Conservation (phyloP, 2,113 vertebrate genomes). For the Pimephales promelas region DNA sequence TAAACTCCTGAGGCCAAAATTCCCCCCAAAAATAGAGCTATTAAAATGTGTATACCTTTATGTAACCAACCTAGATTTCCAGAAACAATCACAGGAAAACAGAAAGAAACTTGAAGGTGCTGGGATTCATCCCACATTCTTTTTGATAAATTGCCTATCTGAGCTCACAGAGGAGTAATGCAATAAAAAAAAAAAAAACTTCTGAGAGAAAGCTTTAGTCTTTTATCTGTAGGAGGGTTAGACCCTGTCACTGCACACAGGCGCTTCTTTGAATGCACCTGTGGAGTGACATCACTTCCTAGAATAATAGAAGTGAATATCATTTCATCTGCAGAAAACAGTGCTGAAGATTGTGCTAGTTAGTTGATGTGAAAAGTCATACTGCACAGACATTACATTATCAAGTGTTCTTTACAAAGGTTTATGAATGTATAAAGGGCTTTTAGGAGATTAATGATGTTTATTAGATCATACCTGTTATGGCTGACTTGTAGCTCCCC, state of each 20-base stretch:
- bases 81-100: conserved; percentile 9
- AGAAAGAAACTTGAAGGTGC: neutral
- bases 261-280: conserved; percentile 52
- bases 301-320: neutral
- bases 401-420: neutral
- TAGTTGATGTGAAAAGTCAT: neutral
- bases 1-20: neutral
- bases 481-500: conserved; percentile 91
- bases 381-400: neutral
- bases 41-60: conserved; percentile 9
- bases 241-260: neutral
- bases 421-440: neutral
- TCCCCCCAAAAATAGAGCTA: neutral
- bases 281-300: conserved; percentile 57
- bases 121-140: conserved; percentile 20
- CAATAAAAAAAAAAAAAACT: neutral
- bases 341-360: neutral
- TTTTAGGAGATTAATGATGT: neutral
- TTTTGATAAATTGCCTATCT: conserved; percentile 29
- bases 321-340: neutral
- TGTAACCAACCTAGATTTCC: conserved; percentile 8
- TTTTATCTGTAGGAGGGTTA: conserved; percentile 41
- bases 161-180: conserved; percentile 27
- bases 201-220: conserved; percentile 12
- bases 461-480: conserved; percentile 80